Evolutionary conservation across 2,888 invertebrate genomes (phyloP), one percentile per base, ranked within the genome.

Genomic region (Anagyrus pseudococci): DNA sequence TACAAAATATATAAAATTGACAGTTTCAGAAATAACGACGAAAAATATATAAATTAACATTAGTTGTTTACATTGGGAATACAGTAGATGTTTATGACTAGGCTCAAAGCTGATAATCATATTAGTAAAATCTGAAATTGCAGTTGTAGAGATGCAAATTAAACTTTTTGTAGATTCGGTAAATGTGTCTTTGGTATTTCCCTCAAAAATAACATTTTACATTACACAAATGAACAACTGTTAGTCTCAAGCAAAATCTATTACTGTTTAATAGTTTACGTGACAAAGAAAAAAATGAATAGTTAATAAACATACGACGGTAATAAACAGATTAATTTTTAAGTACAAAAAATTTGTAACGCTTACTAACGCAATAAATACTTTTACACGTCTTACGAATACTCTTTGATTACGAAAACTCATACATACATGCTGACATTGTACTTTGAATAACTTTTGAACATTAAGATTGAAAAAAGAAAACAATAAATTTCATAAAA

Each of bases 141-240:
- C n/a, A n/a, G n/a, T n/a, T n/a, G n/a, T n/a, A n/a, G n/a, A n/a
- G n/a, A n/a, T n/a, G n/a, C n/a, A n/a, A n/a, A n/a, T n/a, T n/a
- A n/a, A n/a, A n/a, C n/a, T n/a, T n/a, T n/a, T n/a, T n/a, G n/a
- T n/a, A n/a, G n/a, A n/a, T n/a, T n/a, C n/a, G n/a, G n/a, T n/a
- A n/a, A n/a, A n/a, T n/a, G 76, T 73, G 73, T 78, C 78, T 78
- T 78, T 78, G 78, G 78, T 76, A 77, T 74, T 61, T 53, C 20
- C 44, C 47, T 58, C 48, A 26, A 59, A 58, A 62, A 47, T 46
- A 62, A 57, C 47, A 65, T 47, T 73, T n/a, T 70, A 69, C 69
- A 66, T 55, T 47, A 26, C 37, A 53, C 41, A n/a, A n/a, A n/a
- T n/a, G n/a, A n/a, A n/a, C n/a, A n/a, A 59, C 43, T 52, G 23